Percentiles rank a stretch among this genome's conserved stretches.
phyloP scores from a whole-genome alignment of 1,140 invertebrate species.

The Dinoponera quadriceps region DNA sequence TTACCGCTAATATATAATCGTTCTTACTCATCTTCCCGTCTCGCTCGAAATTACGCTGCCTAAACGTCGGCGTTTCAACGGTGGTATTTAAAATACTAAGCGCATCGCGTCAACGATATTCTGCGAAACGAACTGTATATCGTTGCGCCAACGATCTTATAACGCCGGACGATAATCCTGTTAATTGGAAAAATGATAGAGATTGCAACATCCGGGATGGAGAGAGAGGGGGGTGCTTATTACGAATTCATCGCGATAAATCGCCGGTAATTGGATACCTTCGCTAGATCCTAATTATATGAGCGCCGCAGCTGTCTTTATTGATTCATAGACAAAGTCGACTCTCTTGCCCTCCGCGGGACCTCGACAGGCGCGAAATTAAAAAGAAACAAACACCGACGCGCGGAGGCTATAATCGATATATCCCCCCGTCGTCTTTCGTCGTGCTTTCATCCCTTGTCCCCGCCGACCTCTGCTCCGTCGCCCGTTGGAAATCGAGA shows the following conservation, averaged over 20 bases:
- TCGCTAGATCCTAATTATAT: slow-evolving; percentile 29
- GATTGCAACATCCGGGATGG: too few relatives aligned
- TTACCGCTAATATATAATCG: slow-evolving; percentile 30
- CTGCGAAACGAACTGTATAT: too few relatives aligned
- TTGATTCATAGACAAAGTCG: slow-evolving; percentile 20
- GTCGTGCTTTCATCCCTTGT: slow-evolving; percentile 45
- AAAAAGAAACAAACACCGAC: slow-evolving; percentile 58
- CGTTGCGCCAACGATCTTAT: too few relatives aligned
- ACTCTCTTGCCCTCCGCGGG: slow-evolving; percentile 40
- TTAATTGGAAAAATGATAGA: too few relatives aligned
- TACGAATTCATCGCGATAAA: slow-evolving; percentile 46
- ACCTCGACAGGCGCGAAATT: slow-evolving; percentile 52
- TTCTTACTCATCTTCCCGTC: too few relatives aligned
- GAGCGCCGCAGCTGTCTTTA: neutral
- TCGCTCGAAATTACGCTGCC: too few relatives aligned
- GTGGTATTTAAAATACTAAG: too few relatives aligned
- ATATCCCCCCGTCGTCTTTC: slow-evolving; percentile 49
- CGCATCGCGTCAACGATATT: too few relatives aligned
- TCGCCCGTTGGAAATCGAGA: slow-evolving; percentile 54
- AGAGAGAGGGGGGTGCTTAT: neutral
- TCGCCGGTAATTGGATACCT: slow-evolving; percentile 37
- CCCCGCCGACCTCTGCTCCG: neutral
- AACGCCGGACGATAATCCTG: too few relatives aligned
- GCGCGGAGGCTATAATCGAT: slow-evolving; percentile 43
- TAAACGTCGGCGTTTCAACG: too few relatives aligned